Conservation (phyloP, 1,140 invertebrate genomes). For the Rhizoglyphus robini region DNA sequence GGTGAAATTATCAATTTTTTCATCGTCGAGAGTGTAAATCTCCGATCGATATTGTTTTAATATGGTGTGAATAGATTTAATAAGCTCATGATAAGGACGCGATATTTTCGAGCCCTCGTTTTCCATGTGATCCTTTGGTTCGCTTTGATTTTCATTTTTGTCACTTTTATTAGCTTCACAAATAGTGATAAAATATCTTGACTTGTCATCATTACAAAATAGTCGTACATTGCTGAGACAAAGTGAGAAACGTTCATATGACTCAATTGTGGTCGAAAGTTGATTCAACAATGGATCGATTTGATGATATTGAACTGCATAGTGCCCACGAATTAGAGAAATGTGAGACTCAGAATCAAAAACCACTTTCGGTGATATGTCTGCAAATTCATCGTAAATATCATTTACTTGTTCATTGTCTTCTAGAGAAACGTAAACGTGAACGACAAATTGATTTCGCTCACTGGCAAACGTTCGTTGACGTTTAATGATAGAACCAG, state of each 20-base stretch:
- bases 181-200: conserved; percentile 5
- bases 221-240: background rate
- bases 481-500: background rate
- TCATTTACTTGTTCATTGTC: background rate
- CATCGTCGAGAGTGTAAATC: background rate
- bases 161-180: conserved; percentile 1
- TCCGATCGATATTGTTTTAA: conserved; percentile 2
- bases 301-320: conserved; percentile 15
- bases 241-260: background rate
- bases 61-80: conserved; percentile 3
- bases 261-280: background rate
- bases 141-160: background rate
- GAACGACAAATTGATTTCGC: conserved; percentile 15
- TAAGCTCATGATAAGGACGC: background rate
- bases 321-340: background rate
- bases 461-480: background rate
- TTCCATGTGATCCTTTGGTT: background rate
- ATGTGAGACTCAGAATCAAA: background rate
- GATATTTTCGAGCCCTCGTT: too few species aligned
- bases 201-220: background rate
- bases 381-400: background rate
- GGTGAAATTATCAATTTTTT: background rate
- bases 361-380: background rate
- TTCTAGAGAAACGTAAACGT: background rate
- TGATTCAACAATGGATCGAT: conserved; percentile 2